Base-by-base conservation (phyloP, 2,113 vertebrate species). In the Ophiodon elongatus region DNA sequence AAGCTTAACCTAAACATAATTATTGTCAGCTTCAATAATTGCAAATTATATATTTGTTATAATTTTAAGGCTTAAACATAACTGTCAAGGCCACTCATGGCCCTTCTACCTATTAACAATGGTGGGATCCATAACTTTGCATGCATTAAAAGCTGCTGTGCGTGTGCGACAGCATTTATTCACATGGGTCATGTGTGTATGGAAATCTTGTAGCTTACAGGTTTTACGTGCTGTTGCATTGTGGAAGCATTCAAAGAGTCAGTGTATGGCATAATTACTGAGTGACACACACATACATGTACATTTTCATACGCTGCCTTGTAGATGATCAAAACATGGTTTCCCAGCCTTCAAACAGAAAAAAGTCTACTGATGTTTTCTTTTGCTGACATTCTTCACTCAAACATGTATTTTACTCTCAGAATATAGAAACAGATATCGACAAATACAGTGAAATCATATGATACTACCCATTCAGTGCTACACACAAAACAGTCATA, bases 221-320 rank as follows among this genome's bases (percentile, higher is more conserved):
- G 25, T 57, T 76, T 72, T 27, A 66, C n/a, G 60, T 19, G 29
- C 10, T 29, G 79, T 19, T 64, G 35, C 17, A 45, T 56, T n/a
- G 54, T 23, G 17, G n/a, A 76, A 77, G 73, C 19, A 41, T 33
- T 41, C 19, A 47, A 56, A 45, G 65, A 70, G 25, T n/a, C 59
- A 50, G 50, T 50, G 57, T 50, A 25, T 31, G 4, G 0, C 9
- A 21, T 74, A 66, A 77, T 68, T 69, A 35, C 69, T 52, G 37
- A 64, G 5, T 25, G n/a, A 59, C 21, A 56, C 21, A 66, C 25
- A 63, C 11, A 59, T 14, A 7, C 9, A 19, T 35, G 56, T 4
- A 47, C 19, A 52, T n/a, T n/a, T n/a, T 41, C 33, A 71, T 14
- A n/a, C 5, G 19, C 45, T 47, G 45, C 45, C 43, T 45, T 47